Evolutionary conservation across 2,888 invertebrate genomes (phyloP).

Genomic region (Xanthorhoe designata): DNA sequence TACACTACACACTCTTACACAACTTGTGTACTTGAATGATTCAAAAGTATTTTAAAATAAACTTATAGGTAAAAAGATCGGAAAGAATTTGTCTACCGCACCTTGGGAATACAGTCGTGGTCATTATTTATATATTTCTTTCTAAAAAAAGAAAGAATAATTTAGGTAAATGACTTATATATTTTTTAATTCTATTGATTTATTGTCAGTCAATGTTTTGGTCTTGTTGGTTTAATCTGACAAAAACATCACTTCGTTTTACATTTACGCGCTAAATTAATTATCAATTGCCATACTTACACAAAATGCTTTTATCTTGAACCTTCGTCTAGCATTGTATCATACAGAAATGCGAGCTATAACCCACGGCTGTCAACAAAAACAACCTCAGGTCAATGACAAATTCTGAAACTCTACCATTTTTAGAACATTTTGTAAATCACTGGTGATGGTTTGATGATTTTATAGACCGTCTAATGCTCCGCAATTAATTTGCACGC

Average conservation of each 20-base stretch:
- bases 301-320: constrained; percentile 36
- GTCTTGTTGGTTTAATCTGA: not conserved
- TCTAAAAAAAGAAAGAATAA: too few species aligned
- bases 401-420: not conserved
- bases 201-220: not conserved
- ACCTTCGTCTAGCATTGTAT: constrained; percentile 25
- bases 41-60: too few species aligned
- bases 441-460: not conserved
- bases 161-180: too few species aligned
- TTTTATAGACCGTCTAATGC: not conserved
- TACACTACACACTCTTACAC: too few species aligned
- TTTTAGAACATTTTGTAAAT: not conserved
- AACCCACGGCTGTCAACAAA: not conserved
- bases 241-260: not conserved
- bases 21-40: not conserved
- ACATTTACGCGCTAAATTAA: constrained; percentile 9
- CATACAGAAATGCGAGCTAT: not conserved
- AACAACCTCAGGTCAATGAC: not conserved
- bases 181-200: not conserved
- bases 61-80: too few species aligned
- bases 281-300: constrained; percentile 32
- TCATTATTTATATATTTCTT: too few species aligned
- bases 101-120: too few species aligned
- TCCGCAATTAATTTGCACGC: not conserved
- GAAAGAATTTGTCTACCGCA: too few species aligned